These are phyloP conservation scores for Globodera rostochiensis DNA, from an alignment of 1,140 invertebrate species.

Conservation along the genomic window DNA sequence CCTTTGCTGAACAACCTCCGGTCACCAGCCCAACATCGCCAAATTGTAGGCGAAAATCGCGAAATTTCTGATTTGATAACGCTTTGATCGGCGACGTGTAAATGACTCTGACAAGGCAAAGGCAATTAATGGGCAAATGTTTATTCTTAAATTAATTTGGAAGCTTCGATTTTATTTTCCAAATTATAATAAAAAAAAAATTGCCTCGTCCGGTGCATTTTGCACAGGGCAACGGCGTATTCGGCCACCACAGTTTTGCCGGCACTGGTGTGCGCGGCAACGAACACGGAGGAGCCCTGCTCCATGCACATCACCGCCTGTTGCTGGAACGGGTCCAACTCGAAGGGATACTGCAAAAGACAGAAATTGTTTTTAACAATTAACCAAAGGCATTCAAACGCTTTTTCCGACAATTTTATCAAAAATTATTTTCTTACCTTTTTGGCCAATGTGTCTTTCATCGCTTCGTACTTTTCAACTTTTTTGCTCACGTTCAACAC, in stretches of 20 bases:
- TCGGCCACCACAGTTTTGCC: constrained; percentile 99
- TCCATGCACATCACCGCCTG: constrained; percentile 90
- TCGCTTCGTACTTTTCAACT: constrained; percentile 43
- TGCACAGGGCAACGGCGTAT: constrained; percentile 89
- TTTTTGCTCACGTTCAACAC: constrained; percentile 42
- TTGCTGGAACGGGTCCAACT: constrained; percentile 95
- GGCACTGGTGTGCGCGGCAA: constrained; percentile 97
- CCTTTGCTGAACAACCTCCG: constrained; percentile 73
- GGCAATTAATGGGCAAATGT: not conserved
- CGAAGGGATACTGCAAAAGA: constrained; percentile 78
- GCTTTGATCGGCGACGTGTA: constrained; percentile 99
- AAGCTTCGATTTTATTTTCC: not conserved
- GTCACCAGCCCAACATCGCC: constrained; percentile 91
- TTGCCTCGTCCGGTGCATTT: constrained; percentile 85
- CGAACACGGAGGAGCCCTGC: constrained; percentile 91
- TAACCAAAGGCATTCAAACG: constrained; percentile 2
- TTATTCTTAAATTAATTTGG: not conserved
- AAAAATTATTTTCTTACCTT: constrained; percentile 26
- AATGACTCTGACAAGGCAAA: constrained; percentile 75
- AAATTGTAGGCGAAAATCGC: constrained; percentile 82
- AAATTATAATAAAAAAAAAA: not conserved
- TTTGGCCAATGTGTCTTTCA: constrained; percentile 46
- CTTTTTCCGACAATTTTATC: not conserved
- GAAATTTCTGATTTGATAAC: constrained; percentile 97
- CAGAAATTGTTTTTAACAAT: not conserved